Percentiles rank a stretch among this genome's conserved stretches.
phyloP scores from a whole-genome alignment of 2,797 vertebrate species.

The Protosalanx chinensis region DNA sequence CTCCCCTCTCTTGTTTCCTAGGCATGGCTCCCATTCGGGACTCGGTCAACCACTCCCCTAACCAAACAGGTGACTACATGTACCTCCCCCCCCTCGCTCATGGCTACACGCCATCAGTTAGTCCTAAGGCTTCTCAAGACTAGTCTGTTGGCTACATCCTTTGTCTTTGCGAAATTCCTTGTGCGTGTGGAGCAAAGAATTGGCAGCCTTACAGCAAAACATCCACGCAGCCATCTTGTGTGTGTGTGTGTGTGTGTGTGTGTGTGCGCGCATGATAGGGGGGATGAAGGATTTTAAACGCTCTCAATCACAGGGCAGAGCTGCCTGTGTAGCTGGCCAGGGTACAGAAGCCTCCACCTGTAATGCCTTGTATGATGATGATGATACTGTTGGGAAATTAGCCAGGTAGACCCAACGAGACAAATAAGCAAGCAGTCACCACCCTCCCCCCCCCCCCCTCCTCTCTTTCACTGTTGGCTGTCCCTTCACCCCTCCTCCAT shows the following conservation, averaged over 20 bases:
- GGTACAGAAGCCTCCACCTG: background rate
- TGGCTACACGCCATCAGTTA: background rate
- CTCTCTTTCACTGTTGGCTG: too few species aligned
- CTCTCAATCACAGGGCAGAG: too few species aligned
- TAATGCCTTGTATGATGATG: background rate
- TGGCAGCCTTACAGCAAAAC: constrained; percentile 47
- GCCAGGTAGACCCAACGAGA: constrained; percentile 2
- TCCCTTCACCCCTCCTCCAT: background rate
- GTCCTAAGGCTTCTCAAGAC: background rate
- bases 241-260: background rate
- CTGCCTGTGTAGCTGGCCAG: constrained; percentile 9
- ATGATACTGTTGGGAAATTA: background rate
- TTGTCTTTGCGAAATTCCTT: too few species aligned
- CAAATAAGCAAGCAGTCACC: background rate
- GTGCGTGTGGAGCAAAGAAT: background rate
- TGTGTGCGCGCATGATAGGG: constrained; percentile 10
- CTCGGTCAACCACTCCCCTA: constrained; percentile 95
- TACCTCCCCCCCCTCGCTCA: constrained; percentile 9
- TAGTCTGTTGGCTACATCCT: background rate
- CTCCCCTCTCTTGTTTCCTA: constrained; percentile 68
- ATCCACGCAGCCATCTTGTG: constrained; percentile 49
- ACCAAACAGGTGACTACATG: constrained; percentile 88
- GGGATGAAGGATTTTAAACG: background rate
- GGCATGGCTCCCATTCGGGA: constrained; percentile 97
- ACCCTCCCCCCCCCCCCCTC: too few species aligned